Conservation (phyloP, 2,113 vertebrate genomes). For the Sebastes fasciatus region DNA sequence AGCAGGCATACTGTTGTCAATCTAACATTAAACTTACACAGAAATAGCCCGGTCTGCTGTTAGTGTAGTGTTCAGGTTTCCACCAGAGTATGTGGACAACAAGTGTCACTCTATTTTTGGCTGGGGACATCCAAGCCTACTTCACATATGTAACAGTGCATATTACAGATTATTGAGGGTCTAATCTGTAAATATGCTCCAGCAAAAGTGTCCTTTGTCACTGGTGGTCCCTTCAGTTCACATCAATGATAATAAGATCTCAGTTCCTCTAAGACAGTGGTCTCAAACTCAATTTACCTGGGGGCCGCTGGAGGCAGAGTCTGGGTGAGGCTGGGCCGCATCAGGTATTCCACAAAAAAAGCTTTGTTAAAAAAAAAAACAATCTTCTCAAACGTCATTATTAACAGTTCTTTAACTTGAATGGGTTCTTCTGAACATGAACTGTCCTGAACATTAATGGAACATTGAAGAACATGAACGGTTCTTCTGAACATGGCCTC, state of each 20-base stretch:
- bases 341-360: no score
- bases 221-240: constrained; percentile 8
- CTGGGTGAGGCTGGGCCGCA: no score
- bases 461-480: no score
- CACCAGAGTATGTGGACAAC: neutral
- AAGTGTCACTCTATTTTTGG: neutral
- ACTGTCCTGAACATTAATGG: no score
- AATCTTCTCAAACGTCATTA: no score
- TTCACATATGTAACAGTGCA: neutral
- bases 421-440: no score
- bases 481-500: no score
- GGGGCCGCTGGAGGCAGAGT: no score
- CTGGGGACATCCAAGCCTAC: neutral
- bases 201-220: neutral
- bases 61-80: neutral
- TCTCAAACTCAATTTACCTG: no score
- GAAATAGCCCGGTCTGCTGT: neutral
- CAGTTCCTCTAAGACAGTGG: constrained; percentile 21
- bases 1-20: neutral
- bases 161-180: neutral
- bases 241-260: constrained; percentile 27
- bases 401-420: no score
- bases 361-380: no score
- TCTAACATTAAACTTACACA: constrained; percentile 25
- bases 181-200: neutral